Base-by-base conservation (phyloP, 2,888 invertebrate genomes). In the Sturmia bella region DNA sequence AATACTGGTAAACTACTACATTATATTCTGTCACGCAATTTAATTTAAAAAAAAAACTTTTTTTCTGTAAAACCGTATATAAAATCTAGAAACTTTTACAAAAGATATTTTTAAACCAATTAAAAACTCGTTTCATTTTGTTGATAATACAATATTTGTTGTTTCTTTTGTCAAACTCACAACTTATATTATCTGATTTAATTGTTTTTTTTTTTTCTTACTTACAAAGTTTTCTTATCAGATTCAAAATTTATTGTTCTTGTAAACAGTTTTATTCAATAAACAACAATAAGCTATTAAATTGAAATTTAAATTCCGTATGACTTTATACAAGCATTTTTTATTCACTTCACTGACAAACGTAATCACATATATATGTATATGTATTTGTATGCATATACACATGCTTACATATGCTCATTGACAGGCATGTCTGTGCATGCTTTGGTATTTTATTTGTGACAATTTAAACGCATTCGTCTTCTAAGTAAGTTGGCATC, bases 321-420 rank as follows among this genome's bases (percentile, higher is more conserved):
- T 74, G 79, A 80, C 69, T 74, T 69, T 57, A 80, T 80, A 61
- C 17, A 59, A 59, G 45, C 21, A 48, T 43, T 63, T 75, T 37
- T 4, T 11, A 15, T 48, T 48, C 0, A 1, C 9, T 9, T 32
- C 32, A 32, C 5, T 32, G 32, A 32, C 32, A 32, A 32, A 32
- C 32, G 9, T 39, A 11, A 19, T 1, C 39, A 12, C 17, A 11
- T n/a, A 7, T 37, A 17, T 19, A 54, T 54, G 0, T 9, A 37
- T 11, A 13, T 27, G 11, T 43, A 43, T 12, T 3, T 17, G 7
- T 2, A 0, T 41, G 1, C 41, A 11, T 24, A 27, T 21, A 9
- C 15, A 17, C 21, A 7, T 64, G 32, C 15, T 17, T 32, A 32
- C 32, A 32, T 32, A 32, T 32, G 32, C 4, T 4, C 3, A 32